These are phyloP conservation scores for Neogobius melanostomus DNA, from an alignment of 2,113 vertebrate genomes.

Conservation along the genomic window DNA sequence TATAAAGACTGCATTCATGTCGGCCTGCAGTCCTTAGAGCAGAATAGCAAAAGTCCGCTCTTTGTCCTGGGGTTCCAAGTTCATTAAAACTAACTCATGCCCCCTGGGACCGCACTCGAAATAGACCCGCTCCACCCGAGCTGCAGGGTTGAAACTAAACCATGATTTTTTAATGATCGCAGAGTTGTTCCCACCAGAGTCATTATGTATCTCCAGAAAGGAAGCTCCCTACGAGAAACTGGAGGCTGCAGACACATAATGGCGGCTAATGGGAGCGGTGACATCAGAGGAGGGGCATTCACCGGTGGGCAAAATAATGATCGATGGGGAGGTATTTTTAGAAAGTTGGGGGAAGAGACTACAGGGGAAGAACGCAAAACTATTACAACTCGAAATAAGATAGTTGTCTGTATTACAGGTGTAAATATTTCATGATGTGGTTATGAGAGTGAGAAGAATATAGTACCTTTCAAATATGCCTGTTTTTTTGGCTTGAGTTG, in stretches of 20 bases:
- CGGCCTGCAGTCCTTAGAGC: conserved; percentile 1
- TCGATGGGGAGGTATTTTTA: not conserved
- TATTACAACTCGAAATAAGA: too few species aligned
- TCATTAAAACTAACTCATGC: conserved; percentile 59
- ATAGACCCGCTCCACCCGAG: conserved; percentile 51
- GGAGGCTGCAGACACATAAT: conserved; percentile 10
- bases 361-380: too few species aligned
- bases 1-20: conserved; percentile 18
- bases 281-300: conserved; percentile 21
- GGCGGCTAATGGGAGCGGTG: conserved; percentile 32
- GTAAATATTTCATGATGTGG: too few species aligned
- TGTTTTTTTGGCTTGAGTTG: not conserved
- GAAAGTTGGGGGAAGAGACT: conserved; percentile 8
- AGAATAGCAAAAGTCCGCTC: conserved; percentile 28
- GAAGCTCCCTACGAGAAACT: conserved; percentile 36
- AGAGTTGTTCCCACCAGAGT: conserved; percentile 50
- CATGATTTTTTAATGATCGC: conserved; percentile 65
- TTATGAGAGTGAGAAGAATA: too few species aligned
- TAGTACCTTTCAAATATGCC: too few species aligned
- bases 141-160: conserved; percentile 27
- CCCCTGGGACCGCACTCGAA: conserved; percentile 47
- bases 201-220: conserved; percentile 48
- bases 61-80: conserved; percentile 41
- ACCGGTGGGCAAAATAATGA: conserved; percentile 13
- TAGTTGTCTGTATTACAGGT: too few species aligned